phyloP scores from a whole-genome alignment of 2,797 vertebrate species.

The Spinus pinus region DNA sequence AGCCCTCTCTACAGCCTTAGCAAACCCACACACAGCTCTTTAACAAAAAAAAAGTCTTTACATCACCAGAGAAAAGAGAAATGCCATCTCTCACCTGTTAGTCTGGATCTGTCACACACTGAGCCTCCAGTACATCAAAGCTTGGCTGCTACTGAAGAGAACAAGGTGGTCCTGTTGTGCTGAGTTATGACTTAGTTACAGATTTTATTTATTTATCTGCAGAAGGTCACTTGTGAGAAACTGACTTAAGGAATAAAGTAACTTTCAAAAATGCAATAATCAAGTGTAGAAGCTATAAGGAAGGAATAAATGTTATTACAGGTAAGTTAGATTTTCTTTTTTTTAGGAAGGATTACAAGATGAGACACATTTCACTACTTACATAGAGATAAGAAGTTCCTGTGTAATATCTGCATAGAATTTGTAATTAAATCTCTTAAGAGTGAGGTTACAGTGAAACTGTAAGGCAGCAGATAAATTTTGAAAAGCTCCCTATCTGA shows the following conservation, averaged over 20 bases:
- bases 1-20: neutral
- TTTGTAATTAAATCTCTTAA: neutral
- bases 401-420: neutral
- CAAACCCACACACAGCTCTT: neutral
- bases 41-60: neutral
- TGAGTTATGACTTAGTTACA: neutral
- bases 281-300: neutral
- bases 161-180: neutral
- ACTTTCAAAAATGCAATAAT: neutral
- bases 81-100: neutral
- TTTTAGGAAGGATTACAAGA: neutral
- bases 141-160: neutral
- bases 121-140: neutral
- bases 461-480: neutral
- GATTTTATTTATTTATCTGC: neutral
- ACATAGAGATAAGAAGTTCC: neutral
- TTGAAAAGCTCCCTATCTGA: neutral
- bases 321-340: neutral
- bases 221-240: neutral
- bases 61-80: neutral
- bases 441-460: neutral
- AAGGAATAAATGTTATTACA: neutral
- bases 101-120: neutral
- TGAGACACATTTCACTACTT: neutral
- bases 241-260: neutral